A percentile compares a stretch with the other conserved stretches of the same genome.
These are phyloP conservation scores for Campoletis raptor DNA, from an alignment of 2,888 invertebrate species.

Conservation along the genomic window DNA sequence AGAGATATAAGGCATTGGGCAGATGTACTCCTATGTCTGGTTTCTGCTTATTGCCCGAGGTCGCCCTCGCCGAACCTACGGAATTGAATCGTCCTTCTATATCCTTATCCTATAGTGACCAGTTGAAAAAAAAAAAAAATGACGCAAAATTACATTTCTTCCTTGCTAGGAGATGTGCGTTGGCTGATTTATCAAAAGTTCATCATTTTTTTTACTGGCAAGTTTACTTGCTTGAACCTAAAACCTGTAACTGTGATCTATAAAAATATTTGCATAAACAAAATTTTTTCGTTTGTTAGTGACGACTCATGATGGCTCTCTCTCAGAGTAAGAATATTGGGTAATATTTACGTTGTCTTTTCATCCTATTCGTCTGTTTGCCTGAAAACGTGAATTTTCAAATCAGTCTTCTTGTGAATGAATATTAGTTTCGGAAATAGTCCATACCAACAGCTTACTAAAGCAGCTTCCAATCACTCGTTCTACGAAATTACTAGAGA, in stretches of 20 bases:
- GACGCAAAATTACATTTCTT: neutral
- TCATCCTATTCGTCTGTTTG: neutral
- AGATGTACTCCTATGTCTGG: constrained; percentile 42
- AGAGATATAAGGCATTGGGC: constrained; percentile 9
- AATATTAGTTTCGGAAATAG: neutral
- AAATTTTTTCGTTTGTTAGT: neutral
- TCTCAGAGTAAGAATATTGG: neutral
- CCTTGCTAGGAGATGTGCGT: neutral
- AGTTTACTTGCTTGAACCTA: neutral
- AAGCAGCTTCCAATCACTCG: neutral
- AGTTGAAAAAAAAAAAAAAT: constrained; percentile 9
- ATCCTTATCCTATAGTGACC: constrained; percentile 9
- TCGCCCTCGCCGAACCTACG: constrained; percentile 6
- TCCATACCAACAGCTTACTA: neutral
- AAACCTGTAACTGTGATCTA: neutral
- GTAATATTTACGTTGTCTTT: neutral
- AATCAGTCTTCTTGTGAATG: neutral
- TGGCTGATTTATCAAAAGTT: neutral
- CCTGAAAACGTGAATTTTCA: neutral
- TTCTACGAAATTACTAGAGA: neutral
- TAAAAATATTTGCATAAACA: neutral
- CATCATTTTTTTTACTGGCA: neutral
- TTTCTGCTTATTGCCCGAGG: constrained; percentile 6
- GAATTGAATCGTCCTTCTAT: constrained; percentile 62
- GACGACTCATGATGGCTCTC: neutral